Conservation (phyloP, 2,888 invertebrate species). For the Brenthis hecate region DNA sequence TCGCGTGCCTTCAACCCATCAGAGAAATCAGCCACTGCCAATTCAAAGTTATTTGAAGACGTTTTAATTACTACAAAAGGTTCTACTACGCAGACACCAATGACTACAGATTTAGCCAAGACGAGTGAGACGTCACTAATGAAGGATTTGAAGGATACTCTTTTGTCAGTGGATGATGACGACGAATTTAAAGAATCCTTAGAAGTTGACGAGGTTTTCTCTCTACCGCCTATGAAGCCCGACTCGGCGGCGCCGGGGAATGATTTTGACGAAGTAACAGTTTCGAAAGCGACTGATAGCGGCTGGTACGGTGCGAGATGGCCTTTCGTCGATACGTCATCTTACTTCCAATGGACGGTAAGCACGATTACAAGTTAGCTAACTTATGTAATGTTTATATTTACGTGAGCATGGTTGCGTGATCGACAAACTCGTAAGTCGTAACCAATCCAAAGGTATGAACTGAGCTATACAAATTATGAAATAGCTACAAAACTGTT, state of each 20-base stretch:
- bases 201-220: constrained; percentile 75
- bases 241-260: constrained; percentile 55
- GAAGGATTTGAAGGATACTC: constrained; percentile 69
- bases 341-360: constrained; percentile 86
- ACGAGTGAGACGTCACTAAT: constrained; percentile 59
- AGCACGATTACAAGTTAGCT: constrained; percentile 51
- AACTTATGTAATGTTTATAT: constrained; percentile 46
- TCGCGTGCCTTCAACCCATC: constrained; percentile 57
- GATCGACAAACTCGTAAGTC: constrained; percentile 40
- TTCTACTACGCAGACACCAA: constrained; percentile 52
- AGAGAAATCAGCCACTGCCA: constrained; percentile 57
- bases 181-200: constrained; percentile 75
- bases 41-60: constrained; percentile 63
- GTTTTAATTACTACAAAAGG: constrained; percentile 67
- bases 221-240: constrained; percentile 69
- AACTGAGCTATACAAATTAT: constrained; percentile 36
- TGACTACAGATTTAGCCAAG: constrained; percentile 55
- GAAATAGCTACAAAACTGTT: constrained; percentile 33
- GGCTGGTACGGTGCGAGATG: constrained; percentile 85
- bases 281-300: constrained; percentile 66
- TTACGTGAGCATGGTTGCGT: constrained; percentile 45
- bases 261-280: constrained; percentile 72
- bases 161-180: constrained; percentile 74
- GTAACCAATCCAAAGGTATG: constrained; percentile 37
- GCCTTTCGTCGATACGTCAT: constrained; percentile 85